Evolutionary conservation across 2,888 invertebrate species (phyloP), one percentile per base, ranked within the genome.

Genomic region (Poecilus cupreus): DNA sequence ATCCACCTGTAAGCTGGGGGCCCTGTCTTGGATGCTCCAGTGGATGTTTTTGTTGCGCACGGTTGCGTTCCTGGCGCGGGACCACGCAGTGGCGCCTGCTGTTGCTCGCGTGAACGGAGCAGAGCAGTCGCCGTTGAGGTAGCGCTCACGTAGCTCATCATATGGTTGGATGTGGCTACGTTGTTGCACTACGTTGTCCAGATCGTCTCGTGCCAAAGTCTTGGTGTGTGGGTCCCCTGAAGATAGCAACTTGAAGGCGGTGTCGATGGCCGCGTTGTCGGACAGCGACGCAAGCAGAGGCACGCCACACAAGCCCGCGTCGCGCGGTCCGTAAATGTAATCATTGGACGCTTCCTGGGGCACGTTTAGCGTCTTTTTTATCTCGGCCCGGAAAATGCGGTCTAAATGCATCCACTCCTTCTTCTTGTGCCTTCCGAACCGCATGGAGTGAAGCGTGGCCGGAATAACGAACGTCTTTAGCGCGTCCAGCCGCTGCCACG

Each of bases 1-100:
- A 82, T 5, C 87, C 87, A 0, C 86, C 83, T 80, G 24, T 77
- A 83, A 84, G 84, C 85, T n/a, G 39, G 32, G 85, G 2, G 11
- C 10, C 13, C 46, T 43, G 81, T 80, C 5, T 79, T 81, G 11
- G 83, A 74, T 6, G 8, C 13, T 13, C 75, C 46, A 24, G 51
- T 70, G 18, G 5, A 49, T 0, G 83, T 87, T n/a, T n/a, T n/a
- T 13, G 0, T 83, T 79, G 4, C 84, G 79, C 0, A 83, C 51
- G 0, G 85, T 80, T 1, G 32, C 32, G 32, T 32, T 32, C 8
- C 32, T 32, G 5, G 32, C 32, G 32, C 32, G 32, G 6, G 32
- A 64, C 86, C 86, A 86, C 10, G 85, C 75, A 18, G 74, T 83
- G 5, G 11, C 11, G 8, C 84, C 84, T 0, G 5, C 32, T 6